Base-by-base conservation (phyloP, 1,140 invertebrate genomes). In the Paracyclopina nana region DNA sequence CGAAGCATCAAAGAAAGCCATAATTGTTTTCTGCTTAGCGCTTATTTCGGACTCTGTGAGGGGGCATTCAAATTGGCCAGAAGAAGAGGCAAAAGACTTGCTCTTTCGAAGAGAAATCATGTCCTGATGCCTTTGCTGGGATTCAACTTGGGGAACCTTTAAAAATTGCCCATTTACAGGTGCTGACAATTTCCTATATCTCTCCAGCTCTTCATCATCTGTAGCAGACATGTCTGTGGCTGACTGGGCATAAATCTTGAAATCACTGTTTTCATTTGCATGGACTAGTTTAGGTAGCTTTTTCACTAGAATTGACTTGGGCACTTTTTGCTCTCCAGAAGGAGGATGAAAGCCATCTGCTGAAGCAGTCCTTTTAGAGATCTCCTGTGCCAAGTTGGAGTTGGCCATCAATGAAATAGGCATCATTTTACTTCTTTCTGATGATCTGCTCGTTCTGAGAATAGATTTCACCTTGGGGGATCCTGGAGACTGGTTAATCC, bases 231-330 rank as follows among this genome's bases (percentile, higher is more conserved):
- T 14, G 24, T 52, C 50, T 2, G 50, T 52, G 9, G 50, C 50
- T 4, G 50, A 52, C 30, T 52, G 50, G 2, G 50, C 38, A 29
- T 52, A 52, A n/a, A 52, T 52, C 18, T 42, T 25, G 38, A 45
- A 24, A 25, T n/a, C 20, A 5, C 20, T n/a, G n/a, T 20, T 20
- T 16, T 38, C 20, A 20, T 38, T 38, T 3, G 34, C 14, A 8
- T 38, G 34, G 2, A 38, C 34, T 8, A 38, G 20, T 4, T 20
- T n/a, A 38, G 34, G 34, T 5, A n/a, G n/a, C 8, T 38, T 38
- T 20, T 38, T 38, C 2, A n/a, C 2, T 16, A 16, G n/a, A n/a
- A 38, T 16, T 9, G 34, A 38, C 34, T n/a, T 20, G 4, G 34
- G 34, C 3, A 38, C 3, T 5, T n/a, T n/a, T n/a, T n/a, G n/a